Conservation (phyloP, 2,888 invertebrate genomes). For the Brenthis hecate region DNA sequence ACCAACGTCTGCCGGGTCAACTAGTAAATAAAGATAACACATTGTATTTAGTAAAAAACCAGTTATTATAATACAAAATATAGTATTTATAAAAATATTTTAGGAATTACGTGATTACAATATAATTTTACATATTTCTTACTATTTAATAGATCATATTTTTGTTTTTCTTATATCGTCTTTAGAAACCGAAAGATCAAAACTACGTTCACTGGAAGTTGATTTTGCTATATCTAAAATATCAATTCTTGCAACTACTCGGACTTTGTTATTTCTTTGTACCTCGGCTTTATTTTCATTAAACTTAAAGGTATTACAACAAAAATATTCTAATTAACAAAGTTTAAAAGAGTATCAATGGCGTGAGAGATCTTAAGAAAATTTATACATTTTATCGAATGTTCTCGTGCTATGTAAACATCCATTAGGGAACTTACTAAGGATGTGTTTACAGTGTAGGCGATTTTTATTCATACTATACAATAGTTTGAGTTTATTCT, state of each 20-base stretch:
- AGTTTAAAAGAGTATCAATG: constrained; percentile 25
- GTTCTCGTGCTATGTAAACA: constrained; percentile 58
- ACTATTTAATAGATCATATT: no score
- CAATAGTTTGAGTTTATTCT: no score
- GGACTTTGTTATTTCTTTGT: not conserved
- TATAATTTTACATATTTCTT: no score
- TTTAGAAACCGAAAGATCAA: no score
- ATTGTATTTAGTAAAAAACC: no score
- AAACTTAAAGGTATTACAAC: constrained; percentile 8
- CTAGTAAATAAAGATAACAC: no score
- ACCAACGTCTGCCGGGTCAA: no score
- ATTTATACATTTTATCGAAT: constrained; percentile 60
- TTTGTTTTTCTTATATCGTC: no score
- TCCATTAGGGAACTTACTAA: constrained; percentile 50
- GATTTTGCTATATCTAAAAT: no score
- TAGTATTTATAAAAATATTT: not conserved
- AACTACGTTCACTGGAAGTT: no score
- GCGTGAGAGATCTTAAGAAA: constrained; percentile 42
- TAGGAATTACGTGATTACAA: no score
- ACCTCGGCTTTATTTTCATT: not conserved
- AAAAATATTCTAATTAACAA: constrained; percentile 21
- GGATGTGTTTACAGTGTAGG: constrained; percentile 28
- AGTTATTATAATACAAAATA: not conserved
- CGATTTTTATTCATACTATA: not conserved
- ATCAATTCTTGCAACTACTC: no score